Evolutionary conservation across 2,888 invertebrate genomes (phyloP), one percentile per base, ranked within the genome.

Genomic region (Rhyacophila evoluta): DNA sequence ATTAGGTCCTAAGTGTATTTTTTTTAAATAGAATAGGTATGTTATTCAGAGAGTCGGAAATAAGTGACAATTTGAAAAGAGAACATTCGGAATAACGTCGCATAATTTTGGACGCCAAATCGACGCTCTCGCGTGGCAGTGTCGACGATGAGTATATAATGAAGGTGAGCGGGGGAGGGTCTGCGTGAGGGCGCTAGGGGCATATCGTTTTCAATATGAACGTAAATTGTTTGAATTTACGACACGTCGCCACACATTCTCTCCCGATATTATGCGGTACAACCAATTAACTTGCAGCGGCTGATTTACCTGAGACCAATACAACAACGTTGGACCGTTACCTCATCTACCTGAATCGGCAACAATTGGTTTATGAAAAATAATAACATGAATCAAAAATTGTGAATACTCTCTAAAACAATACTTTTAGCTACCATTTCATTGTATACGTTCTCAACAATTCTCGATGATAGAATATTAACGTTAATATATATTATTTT

Each of bases 191-290:
- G 25, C 38, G 72, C 41, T 28, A 4, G 39, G 25, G 67, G 36
- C 38, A 19, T 38, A 69, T 69, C 75, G 15, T 67, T 69, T 75
- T 69, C 75, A 75, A 76, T 39, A 71, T 29, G 72, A 28, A 72
- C 77, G 72, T 77, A 77, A 77, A 77, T 77, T 77, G 77, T 77
- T 72, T 27, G 67, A 67, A 77, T 77, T 77, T 77, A 77, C 77
- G 76, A 55, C 76, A 71, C 36, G 69, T 75, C 75, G 55, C 69
- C 76, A 55, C 37, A 19, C 25, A 55, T 55, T 28, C 76, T 76
- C 70, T 76, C 71, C 39, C 55, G 33, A 55, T 55, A 75, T 69
- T 55, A 77, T 72, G 71, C 72, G 33, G 72, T 72, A 72, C 77
- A 72, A 77, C 77, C 77, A 77, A 77, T 77, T 77, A 77, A 77